These are phyloP conservation scores for Enhydra lutris DNA, from an alignment of 2,113 vertebrate genomes.

Conservation along the genomic window DNA sequence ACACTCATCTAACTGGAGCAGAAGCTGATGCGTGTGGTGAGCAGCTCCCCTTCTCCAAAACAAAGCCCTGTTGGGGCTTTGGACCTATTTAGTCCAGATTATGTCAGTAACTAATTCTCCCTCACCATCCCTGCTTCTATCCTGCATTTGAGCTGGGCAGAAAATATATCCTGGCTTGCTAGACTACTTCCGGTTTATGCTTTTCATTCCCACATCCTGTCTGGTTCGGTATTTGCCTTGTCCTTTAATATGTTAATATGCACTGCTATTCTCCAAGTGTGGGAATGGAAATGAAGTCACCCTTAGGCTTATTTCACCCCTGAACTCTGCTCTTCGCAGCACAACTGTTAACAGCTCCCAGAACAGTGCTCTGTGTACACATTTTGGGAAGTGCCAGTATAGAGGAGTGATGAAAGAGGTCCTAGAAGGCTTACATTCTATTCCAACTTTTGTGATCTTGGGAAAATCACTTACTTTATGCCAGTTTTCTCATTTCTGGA, in stretches of 20 bases:
- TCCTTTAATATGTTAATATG: neutral
- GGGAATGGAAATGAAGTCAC: neutral
- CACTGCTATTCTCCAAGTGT: neutral
- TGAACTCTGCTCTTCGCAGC: neutral
- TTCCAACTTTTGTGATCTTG: constrained; percentile 53
- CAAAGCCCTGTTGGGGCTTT: neutral
- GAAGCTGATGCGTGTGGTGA: neutral
- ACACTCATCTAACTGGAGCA: neutral
- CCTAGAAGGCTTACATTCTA: neutral
- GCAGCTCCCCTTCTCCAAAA: neutral
- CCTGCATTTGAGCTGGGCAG: neutral
- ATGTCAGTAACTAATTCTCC: neutral
- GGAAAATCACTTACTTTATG: constrained; percentile 39
- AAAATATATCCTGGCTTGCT: neutral
- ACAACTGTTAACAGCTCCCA: constrained; percentile 5
- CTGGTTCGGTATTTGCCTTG: neutral
- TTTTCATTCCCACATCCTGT: neutral
- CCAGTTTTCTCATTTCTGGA: constrained; percentile 37
- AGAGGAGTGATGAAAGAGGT: neutral
- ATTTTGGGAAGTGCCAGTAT: constrained; percentile 14
- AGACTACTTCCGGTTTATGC: neutral
- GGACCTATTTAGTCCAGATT: neutral
- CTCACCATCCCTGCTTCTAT: too few relatives aligned
- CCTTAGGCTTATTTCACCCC: neutral
- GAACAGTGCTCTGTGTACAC: neutral